phyloP scores from a whole-genome alignment of 2,797 vertebrate species.

The Chaunax sp. region DNA sequence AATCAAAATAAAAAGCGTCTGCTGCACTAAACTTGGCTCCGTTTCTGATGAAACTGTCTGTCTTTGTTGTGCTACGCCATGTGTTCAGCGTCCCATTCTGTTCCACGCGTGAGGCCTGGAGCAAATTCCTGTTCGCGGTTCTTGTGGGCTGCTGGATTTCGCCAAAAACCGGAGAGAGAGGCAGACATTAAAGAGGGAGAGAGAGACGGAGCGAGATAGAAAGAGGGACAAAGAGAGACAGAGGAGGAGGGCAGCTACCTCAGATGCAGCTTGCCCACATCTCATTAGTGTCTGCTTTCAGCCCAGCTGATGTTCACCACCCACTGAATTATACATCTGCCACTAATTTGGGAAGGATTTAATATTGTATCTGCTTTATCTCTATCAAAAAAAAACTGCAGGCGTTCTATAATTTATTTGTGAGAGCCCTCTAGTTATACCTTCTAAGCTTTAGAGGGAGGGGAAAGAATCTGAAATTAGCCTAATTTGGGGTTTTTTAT shows the following conservation, averaged over 20 bases:
- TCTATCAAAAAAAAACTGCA: constrained; percentile 55
- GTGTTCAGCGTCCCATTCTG: constrained; percentile 59
- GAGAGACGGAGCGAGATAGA: constrained; percentile 17
- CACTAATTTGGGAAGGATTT: constrained; percentile 79
- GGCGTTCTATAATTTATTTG: constrained; percentile 74
- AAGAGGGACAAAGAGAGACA: constrained; percentile 38
- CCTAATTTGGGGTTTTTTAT: constrained; percentile 51
- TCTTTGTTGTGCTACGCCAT: constrained; percentile 63
- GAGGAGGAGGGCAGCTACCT: constrained; percentile 67
- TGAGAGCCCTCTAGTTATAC: constrained; percentile 65
- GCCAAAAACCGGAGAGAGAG: constrained; percentile 27
- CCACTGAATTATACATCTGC: constrained; percentile 78
- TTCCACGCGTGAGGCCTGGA: constrained; percentile 35
- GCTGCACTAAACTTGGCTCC: constrained; percentile 37
- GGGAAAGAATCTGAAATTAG: constrained; percentile 53
- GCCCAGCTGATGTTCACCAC: constrained; percentile 72
- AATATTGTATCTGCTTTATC: constrained; percentile 77
- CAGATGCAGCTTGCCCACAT: constrained; percentile 66
- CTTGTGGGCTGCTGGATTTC: constrained; percentile 32
- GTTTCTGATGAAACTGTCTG: constrained; percentile 60
- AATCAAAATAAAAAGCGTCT: background rate
- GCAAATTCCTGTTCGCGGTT: constrained; percentile 59
- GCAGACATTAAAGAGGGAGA: constrained; percentile 41
- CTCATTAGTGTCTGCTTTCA: constrained; percentile 76
- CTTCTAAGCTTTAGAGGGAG: constrained; percentile 57